Conservation (phyloP, 2,888 invertebrate genomes). For the Agonopterix alstromeriana region DNA sequence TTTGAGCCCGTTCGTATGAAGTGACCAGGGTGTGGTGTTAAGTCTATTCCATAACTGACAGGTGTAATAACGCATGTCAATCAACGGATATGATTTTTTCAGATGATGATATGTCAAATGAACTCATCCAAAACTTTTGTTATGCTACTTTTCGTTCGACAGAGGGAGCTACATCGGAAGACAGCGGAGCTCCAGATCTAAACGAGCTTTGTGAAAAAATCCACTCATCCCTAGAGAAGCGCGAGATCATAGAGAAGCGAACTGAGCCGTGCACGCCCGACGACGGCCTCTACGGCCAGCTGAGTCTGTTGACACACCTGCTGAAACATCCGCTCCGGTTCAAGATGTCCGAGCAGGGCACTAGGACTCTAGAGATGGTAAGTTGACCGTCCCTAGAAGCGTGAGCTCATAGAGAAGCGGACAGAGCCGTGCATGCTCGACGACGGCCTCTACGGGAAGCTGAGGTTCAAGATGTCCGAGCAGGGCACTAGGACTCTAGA, state of each 20-base stretch:
- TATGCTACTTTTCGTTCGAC: slow-evolving; percentile 1
- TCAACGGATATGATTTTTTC: too few relatives aligned
- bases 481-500: slow-evolving; percentile 82
- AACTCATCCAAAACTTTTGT: not conserved
- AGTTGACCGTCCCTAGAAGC: slow-evolving; percentile 8
- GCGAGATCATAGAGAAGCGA: slow-evolving; percentile 90
- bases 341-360: slow-evolving; percentile 86
- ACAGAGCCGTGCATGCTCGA: slow-evolving; percentile 54
- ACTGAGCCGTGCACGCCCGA: slow-evolving; percentile 89
- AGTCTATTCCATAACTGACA: too few relatives aligned
- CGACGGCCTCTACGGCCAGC: slow-evolving; percentile 91
- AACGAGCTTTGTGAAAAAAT: slow-evolving; percentile 86
- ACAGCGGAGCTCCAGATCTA: slow-evolving; percentile 73
- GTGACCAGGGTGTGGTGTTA: too few relatives aligned
- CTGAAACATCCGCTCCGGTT: slow-evolving; percentile 93
- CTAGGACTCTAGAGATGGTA: slow-evolving; percentile 80
- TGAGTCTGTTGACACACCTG: slow-evolving; percentile 91
- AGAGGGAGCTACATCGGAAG: slow-evolving; percentile 67
- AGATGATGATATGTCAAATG: too few relatives aligned
- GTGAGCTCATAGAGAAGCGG: not conserved
- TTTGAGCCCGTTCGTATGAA: too few relatives aligned
- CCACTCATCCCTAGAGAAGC: slow-evolving; percentile 82
- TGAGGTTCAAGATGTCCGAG: slow-evolving; percentile 90
- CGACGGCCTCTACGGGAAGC: slow-evolving; percentile 91
- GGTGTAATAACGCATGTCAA: too few relatives aligned